Conservation (phyloP, 2,888 invertebrate genomes). For the Polymixis lichenea region DNA sequence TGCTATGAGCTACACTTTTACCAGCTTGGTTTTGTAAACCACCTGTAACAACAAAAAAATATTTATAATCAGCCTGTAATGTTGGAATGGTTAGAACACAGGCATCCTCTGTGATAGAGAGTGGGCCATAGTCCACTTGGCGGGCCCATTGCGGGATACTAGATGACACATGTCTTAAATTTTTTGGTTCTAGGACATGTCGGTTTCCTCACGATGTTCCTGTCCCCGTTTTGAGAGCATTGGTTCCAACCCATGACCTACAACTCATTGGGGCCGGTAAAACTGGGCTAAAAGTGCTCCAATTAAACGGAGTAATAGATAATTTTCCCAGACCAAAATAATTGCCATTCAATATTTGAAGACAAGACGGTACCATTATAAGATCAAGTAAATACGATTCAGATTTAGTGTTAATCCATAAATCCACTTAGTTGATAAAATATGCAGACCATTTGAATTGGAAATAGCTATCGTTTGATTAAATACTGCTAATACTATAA, state of each 20-base stretch:
- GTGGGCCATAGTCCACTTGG: background rate
- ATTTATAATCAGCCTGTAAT: background rate
- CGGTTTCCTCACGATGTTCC: background rate
- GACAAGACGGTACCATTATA: slow-evolving; percentile 29
- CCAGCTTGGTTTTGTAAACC: too few relatives aligned
- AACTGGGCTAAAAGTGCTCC: too few relatives aligned
- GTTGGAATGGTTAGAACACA: background rate
- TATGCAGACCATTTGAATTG: slow-evolving; percentile 62
- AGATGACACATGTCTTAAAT: background rate
- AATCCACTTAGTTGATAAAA: slow-evolving; percentile 63
- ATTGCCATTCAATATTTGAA: slow-evolving; percentile 29
- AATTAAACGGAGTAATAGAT: background rate
- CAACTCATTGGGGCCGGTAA: too few relatives aligned
- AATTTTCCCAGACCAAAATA: background rate
- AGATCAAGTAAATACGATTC: slow-evolving; percentile 46
- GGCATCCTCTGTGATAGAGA: background rate
- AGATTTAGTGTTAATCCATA: slow-evolving; percentile 59
- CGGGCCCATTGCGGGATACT: too few relatives aligned
- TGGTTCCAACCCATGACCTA: too few relatives aligned
- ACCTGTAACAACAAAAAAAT: too few relatives aligned
- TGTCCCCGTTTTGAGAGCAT: background rate
- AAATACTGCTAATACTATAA: slow-evolving; percentile 57
- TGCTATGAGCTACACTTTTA: too few relatives aligned
- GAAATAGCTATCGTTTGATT: slow-evolving; percentile 60
- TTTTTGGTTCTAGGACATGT: background rate